Evolutionary conservation across 2,888 invertebrate species (phyloP).

Genomic region (Sericinus montela): DNA sequence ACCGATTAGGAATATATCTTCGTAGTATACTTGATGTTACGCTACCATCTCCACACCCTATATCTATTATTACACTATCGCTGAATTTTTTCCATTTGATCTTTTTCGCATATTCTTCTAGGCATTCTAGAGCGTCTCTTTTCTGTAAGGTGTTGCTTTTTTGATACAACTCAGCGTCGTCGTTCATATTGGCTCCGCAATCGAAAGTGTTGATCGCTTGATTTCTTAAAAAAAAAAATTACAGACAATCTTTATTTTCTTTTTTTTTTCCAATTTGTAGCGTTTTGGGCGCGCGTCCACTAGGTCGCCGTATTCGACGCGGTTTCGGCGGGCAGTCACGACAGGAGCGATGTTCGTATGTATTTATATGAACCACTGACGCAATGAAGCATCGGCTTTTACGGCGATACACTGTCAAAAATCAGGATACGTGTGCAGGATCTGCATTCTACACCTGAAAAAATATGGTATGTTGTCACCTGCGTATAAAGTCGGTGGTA

Average conservation of each 20-base stretch:
- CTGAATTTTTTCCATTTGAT: slow-evolving; percentile 75
- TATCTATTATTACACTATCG: slow-evolving; percentile 80
- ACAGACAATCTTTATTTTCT: slow-evolving; percentile 10
- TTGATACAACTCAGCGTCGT: slow-evolving; percentile 83
- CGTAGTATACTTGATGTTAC: slow-evolving; percentile 81
- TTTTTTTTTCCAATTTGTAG: slow-evolving; percentile 21
- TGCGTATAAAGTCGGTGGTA: background rate
- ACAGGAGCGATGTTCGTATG: slow-evolving; percentile 45
- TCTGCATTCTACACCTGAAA: slow-evolving; percentile 12
- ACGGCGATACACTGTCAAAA: slow-evolving; percentile 28
- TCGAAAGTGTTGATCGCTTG: background rate
- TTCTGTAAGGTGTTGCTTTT: slow-evolving; percentile 84
- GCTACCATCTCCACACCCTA: slow-evolving; percentile 87
- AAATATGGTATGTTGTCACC: too few species aligned
- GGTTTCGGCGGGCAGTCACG: slow-evolving; percentile 57
- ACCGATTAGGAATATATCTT: slow-evolving; percentile 79
- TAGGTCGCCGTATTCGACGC: slow-evolving; percentile 47
- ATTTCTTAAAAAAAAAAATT: background rate
- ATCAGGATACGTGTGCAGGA: slow-evolving; percentile 12
- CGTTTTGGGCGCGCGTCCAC: slow-evolving; percentile 46
- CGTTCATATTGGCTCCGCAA: slow-evolving; percentile 60
- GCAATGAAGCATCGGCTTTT: slow-evolving; percentile 36
- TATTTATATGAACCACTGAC: slow-evolving; percentile 60
- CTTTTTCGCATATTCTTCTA: slow-evolving; percentile 81
- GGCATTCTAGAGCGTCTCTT: slow-evolving; percentile 73